Evolutionary conservation across 2,888 invertebrate species (phyloP), one percentile per base, ranked within the genome.

Genomic region (Entomobrya proxima): DNA sequence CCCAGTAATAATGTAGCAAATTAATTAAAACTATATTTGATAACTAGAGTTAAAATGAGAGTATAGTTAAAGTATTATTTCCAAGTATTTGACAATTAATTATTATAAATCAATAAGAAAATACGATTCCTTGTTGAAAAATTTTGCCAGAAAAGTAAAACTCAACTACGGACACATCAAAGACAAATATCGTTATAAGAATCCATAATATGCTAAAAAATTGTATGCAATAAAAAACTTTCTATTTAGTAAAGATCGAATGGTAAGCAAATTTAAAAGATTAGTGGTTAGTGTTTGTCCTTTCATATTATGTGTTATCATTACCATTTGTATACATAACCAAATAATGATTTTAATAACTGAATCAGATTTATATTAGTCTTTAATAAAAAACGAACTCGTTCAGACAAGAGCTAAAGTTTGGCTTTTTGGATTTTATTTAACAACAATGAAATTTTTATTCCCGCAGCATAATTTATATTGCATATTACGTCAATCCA

Each of bases 111-210:
- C n/a, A n/a, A n/a, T n/a, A n/a, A n/a, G n/a, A n/a, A n/a, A n/a
- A n/a, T n/a, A n/a, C n/a, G n/a, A n/a, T n/a, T n/a, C n/a, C n/a
- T n/a, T n/a, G n/a, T n/a, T n/a, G n/a, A n/a, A n/a, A n/a, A n/a
- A n/a, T n/a, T n/a, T n/a, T n/a, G n/a, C n/a, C n/a, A n/a, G n/a
- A n/a, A n/a, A n/a, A n/a, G n/a, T n/a, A n/a, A n/a, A 77, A 83
- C 76, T 67, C 83, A 83, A 83, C 30, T 82, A 76, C 47, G 55
- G 69, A 83, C 83, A 83, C 83, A 83, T 83, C 83, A 83, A 83
- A 83, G 83, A 83, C 83, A 83, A 83, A 83, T 83, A 76, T 76
- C 67, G 21, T 32, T 40, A 83, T 37, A 64, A 37, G 58, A 58
- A 27, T 58, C 21, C 35, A 44, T 44, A n/a, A 72, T 72, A 72